A percentile compares a stretch with the other conserved stretches of the same genome.
phyloP scores from a whole-genome alignment of 2,113 vertebrate species.

The Pteropus alecto region DNA sequence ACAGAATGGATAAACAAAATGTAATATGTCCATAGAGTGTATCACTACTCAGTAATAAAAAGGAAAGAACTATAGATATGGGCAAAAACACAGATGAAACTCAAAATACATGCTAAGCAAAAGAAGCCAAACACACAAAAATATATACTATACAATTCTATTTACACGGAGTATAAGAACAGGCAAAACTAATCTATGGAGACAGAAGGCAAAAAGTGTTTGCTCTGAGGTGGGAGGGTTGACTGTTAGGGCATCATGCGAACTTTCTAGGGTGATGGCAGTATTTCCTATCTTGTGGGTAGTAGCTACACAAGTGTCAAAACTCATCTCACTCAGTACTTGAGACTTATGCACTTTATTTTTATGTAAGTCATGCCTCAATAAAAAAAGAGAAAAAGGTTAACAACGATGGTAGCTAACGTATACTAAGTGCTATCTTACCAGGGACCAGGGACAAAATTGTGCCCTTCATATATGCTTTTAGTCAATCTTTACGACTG shows the following conservation, averaged over 20 bases:
- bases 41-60: not conserved
- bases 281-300: not conserved
- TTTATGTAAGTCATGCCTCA: not conserved
- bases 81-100: not conserved
- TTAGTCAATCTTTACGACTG: not conserved
- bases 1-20: not conserved
- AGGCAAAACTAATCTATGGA: not conserved
- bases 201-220: not conserved
- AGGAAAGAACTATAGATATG: not conserved
- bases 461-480: not conserved
- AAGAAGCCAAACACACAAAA: not conserved
- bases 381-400: not conserved
- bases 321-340: not conserved
- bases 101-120: not conserved
- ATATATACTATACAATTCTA: not conserved
- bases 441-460: not conserved
- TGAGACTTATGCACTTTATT: not conserved
- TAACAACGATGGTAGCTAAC: not conserved
- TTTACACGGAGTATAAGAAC: not conserved
- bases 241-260: not conserved
- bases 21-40: not conserved
- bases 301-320: not conserved
- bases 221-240: not conserved
- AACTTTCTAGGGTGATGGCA: not conserved
- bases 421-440: not conserved